Evolutionary conservation across 2,113 vertebrate species (phyloP).

Genomic region (Eclectus roratus): DNA sequence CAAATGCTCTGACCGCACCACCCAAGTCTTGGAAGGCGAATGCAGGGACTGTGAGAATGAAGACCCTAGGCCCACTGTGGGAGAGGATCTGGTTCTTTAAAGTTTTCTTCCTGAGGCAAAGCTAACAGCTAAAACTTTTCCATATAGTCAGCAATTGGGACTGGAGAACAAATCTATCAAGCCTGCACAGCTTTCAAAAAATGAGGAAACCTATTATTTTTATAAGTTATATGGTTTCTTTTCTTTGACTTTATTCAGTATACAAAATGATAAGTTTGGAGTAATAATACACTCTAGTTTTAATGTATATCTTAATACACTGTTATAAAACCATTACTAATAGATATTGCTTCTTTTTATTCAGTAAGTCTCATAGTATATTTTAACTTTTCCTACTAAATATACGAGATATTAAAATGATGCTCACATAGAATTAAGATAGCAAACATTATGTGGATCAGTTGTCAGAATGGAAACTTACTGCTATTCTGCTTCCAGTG

Average conservation of each 20-base stretch:
- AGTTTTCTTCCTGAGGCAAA: slow-evolving; percentile 70
- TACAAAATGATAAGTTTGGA: background rate
- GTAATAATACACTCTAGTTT: background rate
- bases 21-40: too few species aligned
- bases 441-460: background rate
- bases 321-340: background rate
- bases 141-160: background rate
- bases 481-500: background rate
- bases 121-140: slow-evolving; percentile 57
- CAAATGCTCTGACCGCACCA: too few species aligned
- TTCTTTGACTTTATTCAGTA: background rate
- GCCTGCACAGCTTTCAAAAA: background rate
- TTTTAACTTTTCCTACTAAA: background rate
- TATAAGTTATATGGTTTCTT: background rate
- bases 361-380: background rate
- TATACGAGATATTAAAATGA: background rate
- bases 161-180: background rate
- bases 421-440: background rate
- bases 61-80: too few species aligned
- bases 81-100: background rate
- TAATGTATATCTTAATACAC: background rate
- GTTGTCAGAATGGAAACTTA: background rate
- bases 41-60: too few species aligned
- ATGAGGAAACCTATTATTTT: background rate
- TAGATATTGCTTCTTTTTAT: background rate